Base-by-base conservation (phyloP, 2,888 invertebrate species). In the Tachystola acroxantha region DNA sequence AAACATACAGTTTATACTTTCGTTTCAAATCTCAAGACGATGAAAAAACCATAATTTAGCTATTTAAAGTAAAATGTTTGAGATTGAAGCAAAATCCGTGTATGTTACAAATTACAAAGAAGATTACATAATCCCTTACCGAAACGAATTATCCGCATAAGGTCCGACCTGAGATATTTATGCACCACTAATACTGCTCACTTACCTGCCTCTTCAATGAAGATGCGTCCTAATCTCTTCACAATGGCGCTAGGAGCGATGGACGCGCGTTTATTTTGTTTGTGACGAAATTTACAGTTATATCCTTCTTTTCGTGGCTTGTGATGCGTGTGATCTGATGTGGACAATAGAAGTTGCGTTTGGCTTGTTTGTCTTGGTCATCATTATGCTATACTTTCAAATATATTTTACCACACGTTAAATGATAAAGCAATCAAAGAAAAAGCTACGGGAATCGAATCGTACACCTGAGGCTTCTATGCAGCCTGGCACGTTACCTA, bases 211-310 rank as follows among this genome's bases (percentile, higher is more conserved):
- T 39, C 46, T 55, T 71, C 57, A 76, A 74, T 76, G 70, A 68
- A 53, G 52, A 22, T 12, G 10, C 16, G 64, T 62, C 61, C 39
- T 76, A 79, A 81, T 80, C 79, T 70, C 43, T 29, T 46, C 46
- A 85, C 82, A 84, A 84, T 71, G 44, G 73, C 51, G 62, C 62
- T 61, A 65, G 62, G 58, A 63, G 64, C 57, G 59, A 72, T 75
- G 74, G 70, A 67, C 62, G 59, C 54, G 48, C 53, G 63, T 67
- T 20, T 34, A 64, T 74, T n/a, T 73, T 72, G 72, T 75, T 69
- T 65, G 75, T 63, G 69, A 74, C 66, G 64, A 61, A 64, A 67
- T 73, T 67, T 81, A 85, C 85, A 76, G 84, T 85, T 84, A 82
- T 41, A 26, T 40, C 32, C 37, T 34, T 50, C 48, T 54, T 56